These are phyloP conservation scores for Helostoma temminkii DNA, from an alignment of 2,797 vertebrate genomes.

Conservation along the genomic window DNA sequence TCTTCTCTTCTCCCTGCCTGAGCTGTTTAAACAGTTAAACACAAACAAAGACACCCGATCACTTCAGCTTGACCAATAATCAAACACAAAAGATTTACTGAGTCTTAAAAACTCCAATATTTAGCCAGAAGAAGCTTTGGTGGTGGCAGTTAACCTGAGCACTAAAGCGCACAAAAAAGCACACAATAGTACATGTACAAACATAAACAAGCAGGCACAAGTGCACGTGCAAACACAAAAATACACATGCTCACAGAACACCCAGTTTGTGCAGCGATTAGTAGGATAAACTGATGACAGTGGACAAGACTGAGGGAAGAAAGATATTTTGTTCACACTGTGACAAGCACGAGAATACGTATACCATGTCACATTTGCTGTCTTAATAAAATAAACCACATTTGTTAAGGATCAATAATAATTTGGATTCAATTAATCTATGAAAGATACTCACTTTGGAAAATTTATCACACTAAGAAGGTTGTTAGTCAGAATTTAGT, in stretches of 20 bases:
- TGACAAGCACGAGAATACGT: conserved; percentile 1
- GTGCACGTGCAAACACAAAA: conserved; percentile 30
- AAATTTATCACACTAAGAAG: no score
- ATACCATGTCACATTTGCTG: not conserved
- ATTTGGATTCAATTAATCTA: no score
- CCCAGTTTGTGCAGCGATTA: conserved; percentile 10
- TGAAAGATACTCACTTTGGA: no score
- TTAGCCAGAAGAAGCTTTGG: conserved; percentile 27
- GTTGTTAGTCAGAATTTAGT: no score
- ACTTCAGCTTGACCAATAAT: not conserved
- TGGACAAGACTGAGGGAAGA: conserved; percentile 13
- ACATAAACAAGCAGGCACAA: conserved; percentile 2
- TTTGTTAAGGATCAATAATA: no score
- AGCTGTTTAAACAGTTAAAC: conserved; percentile 27
- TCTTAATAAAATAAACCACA: no score
- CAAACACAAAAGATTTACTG: conserved; percentile 38
- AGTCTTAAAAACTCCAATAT: conserved; percentile 39
- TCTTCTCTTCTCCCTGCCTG: not conserved
- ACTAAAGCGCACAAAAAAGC: conserved; percentile 14
- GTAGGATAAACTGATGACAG: conserved; percentile 29
- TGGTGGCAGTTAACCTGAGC: conserved; percentile 2
- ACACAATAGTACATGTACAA: conserved; percentile 2
- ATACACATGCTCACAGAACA: conserved; percentile 12
- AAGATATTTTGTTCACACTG: not conserved
- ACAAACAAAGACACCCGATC: conserved; percentile 6